Percentiles rank a stretch among this genome's conserved stretches.
phyloP scores from a whole-genome alignment of 2,113 vertebrate genomes.

The Abramis brama region DNA sequence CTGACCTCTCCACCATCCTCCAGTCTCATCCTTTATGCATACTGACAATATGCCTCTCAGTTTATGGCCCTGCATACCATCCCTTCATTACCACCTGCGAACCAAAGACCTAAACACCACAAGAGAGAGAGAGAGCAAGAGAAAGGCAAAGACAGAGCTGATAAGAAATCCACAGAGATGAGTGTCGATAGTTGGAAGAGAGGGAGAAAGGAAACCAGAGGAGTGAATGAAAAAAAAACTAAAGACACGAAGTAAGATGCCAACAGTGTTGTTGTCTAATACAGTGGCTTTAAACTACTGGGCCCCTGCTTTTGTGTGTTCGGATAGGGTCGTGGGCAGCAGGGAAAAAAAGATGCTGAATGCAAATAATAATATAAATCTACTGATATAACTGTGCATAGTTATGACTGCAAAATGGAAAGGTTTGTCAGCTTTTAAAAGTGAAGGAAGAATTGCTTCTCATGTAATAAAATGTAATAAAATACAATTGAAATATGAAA shows the following conservation, averaged over 20 bases:
- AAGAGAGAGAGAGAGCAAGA: conserved; percentile 76
- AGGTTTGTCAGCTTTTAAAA: neutral
- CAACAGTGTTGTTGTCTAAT: conserved; percentile 91
- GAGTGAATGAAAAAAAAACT: neutral
- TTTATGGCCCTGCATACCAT: conserved; percentile 94
- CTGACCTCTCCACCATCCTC: conserved; percentile 85
- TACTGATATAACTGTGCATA: neutral
- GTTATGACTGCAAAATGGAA: neutral
- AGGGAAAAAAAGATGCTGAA: neutral
- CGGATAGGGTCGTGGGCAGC: neutral
- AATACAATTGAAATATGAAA: no score
- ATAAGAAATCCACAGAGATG: conserved; percentile 66
- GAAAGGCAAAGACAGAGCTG: conserved; percentile 53
- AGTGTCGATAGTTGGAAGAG: neutral
- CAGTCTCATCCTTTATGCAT: conserved; percentile 93
- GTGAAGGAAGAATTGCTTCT: neutral
- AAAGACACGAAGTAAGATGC: conserved; percentile 72
- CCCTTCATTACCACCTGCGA: conserved; percentile 92
- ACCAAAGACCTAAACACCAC: conserved; percentile 83
- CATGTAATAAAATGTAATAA: no score
- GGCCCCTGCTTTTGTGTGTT: neutral
- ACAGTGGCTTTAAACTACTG: conserved; percentile 46
- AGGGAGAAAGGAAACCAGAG: neutral
- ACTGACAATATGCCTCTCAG: conserved; percentile 88
- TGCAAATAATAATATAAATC: neutral